Percentiles rank a stretch among this genome's conserved stretches.
These are phyloP conservation scores for Amazona guildingii DNA, from an alignment of 2,113 vertebrate species.

Conservation along the genomic window DNA sequence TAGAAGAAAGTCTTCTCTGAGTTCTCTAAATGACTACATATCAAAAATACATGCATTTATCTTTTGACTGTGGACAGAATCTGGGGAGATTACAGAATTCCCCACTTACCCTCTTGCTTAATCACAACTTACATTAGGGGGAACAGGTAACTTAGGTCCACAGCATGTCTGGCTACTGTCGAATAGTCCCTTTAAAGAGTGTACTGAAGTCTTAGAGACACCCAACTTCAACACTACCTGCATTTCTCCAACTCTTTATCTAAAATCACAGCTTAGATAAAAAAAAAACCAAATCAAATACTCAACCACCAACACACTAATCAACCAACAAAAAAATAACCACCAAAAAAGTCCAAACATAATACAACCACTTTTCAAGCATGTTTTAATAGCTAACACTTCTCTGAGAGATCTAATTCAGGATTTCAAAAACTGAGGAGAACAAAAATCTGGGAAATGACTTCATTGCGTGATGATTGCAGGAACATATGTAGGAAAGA, in stretches of 20 bases:
- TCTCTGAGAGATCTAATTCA: neutral
- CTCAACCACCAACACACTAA: neutral
- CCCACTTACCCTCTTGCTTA: neutral
- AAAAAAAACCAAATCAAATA: neutral
- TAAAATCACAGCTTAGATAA: neutral
- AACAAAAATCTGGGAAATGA: neutral
- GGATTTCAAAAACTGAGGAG: neutral
- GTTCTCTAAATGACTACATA: neutral
- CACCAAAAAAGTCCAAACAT: neutral
- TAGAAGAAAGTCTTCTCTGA: neutral
- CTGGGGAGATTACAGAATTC: neutral
- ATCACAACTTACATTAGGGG: neutral
- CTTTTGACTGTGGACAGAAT: neutral
- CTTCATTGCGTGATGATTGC: conserved; percentile 35
- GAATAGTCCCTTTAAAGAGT: neutral
- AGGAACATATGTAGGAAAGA: conserved; percentile 45
- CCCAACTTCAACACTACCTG: neutral
- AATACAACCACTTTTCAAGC: neutral
- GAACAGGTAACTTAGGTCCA: neutral
- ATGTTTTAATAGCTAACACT: neutral
- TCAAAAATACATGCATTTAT: neutral
- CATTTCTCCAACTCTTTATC: neutral
- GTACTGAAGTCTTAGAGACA: neutral
- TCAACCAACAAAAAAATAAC: neutral
- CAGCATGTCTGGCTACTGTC: neutral